These are phyloP conservation scores for Sussaba pulchella DNA, from an alignment of 2,888 invertebrate genomes.

Conservation along the genomic window DNA sequence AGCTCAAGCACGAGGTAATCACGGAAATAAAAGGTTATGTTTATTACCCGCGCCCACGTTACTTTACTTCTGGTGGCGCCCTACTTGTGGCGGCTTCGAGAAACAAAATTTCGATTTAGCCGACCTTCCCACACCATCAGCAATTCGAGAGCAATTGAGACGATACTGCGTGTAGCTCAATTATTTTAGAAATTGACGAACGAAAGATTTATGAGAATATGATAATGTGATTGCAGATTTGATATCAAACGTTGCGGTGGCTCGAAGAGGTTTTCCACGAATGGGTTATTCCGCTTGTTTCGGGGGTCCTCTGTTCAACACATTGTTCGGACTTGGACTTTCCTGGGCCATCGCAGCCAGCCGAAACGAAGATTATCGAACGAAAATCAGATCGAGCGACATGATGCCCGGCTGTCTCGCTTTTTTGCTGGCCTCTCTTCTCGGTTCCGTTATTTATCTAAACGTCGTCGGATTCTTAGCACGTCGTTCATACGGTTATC, in stretches of 20 bases:
- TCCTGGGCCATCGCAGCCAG: slow-evolving; percentile 79
- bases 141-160: too few species aligned
- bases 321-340: slow-evolving; percentile 84
- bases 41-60: too few species aligned
- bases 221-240: slow-evolving; percentile 83
- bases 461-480: slow-evolving; percentile 84
- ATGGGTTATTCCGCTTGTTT: slow-evolving; percentile 90
- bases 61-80: too few species aligned
- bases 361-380: slow-evolving; percentile 66
- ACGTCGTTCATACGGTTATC: slow-evolving; percentile 84
- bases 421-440: slow-evolving; percentile 84
- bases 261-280: slow-evolving; percentile 87
- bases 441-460: slow-evolving; percentile 83
- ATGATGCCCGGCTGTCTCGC: slow-evolving; percentile 83
- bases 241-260: slow-evolving; percentile 87
- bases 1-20: too few species aligned
- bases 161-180: too few species aligned
- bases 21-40: too few species aligned
- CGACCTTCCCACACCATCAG: too few species aligned
- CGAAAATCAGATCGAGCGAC: slow-evolving; percentile 82
- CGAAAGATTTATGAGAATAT: too few species aligned
- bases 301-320: slow-evolving; percentile 89
- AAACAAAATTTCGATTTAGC: too few species aligned
- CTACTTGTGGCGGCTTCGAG: too few species aligned
- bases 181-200: too few species aligned